Evolutionary conservation across 30 jellyfish, hydroid and myxozoan genomes (phyloP).

Genomic region (Catostylus mosaicus): DNA sequence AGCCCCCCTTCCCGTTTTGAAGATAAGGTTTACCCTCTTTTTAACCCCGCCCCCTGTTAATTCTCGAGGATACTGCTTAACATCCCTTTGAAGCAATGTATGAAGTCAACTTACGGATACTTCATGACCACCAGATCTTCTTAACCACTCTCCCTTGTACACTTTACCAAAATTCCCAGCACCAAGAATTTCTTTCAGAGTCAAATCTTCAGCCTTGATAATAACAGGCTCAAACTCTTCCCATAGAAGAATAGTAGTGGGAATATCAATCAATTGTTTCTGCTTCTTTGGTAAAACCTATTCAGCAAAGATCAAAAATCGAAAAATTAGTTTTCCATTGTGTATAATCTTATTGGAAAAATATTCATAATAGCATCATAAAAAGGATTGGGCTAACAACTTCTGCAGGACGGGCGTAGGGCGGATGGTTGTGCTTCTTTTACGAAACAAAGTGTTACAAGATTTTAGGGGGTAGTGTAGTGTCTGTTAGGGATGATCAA

Average conservation of each 20-base stretch:
- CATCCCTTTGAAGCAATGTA: too few species aligned
- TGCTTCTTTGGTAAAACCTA: slow-evolving; percentile 66
- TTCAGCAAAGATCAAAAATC: background rate
- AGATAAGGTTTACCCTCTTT: too few species aligned
- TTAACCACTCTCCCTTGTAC: slow-evolving; percentile 78
- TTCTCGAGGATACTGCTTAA: too few species aligned
- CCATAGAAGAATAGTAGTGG: slow-evolving; percentile 58
- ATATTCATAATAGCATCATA: too few species aligned
- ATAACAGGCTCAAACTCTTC: slow-evolving; percentile 78
- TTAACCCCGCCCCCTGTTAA: too few species aligned
- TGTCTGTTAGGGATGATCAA: too few species aligned
- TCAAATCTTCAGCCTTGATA: slow-evolving; percentile 63
- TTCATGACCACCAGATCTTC: slow-evolving; percentile 57
- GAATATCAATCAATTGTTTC: slow-evolving; percentile 39
- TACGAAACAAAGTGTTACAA: too few species aligned
- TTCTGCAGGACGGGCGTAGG: too few species aligned
- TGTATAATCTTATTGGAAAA: background rate
- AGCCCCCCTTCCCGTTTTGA: too few species aligned
- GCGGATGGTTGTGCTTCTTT: too few species aligned
- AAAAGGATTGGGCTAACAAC: too few species aligned
- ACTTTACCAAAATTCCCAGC: slow-evolving; percentile 92
- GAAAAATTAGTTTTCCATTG: background rate
- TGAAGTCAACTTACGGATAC: slow-evolving; percentile 43
- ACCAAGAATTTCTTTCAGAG: slow-evolving; percentile 64
- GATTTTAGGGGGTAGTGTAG: too few species aligned